phyloP scores from a whole-genome alignment of 2,113 vertebrate species.

The Oxyura jamaicensis region DNA sequence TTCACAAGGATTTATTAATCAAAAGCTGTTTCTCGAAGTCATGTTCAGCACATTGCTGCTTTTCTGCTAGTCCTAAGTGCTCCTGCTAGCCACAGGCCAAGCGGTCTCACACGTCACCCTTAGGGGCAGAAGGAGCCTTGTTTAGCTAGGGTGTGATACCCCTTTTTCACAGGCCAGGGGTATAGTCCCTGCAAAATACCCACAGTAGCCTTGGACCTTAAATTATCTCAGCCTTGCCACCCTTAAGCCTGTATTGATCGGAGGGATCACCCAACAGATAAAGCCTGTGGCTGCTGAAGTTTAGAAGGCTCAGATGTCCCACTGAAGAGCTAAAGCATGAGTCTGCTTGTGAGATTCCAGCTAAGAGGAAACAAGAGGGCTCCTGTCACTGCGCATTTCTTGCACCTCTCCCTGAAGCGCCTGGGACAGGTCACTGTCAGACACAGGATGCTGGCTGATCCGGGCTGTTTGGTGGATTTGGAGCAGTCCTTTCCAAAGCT shows the following conservation, averaged over 20 bases:
- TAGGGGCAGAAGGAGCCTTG: background rate
- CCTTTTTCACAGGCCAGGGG: background rate
- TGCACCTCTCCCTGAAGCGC: background rate
- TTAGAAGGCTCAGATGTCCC: background rate
- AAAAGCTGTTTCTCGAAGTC: background rate
- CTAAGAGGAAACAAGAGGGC: background rate
- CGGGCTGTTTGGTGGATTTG: background rate
- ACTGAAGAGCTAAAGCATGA: background rate
- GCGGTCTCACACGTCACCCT: background rate
- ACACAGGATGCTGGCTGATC: slow-evolving; percentile 27
- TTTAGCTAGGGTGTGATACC: background rate
- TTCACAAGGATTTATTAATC: background rate
- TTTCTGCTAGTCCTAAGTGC: background rate
- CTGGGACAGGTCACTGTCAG: background rate
- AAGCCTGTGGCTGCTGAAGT: background rate
- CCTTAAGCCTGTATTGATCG: background rate
- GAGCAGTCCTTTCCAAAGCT: background rate
- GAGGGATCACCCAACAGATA: background rate
- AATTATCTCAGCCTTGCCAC: background rate
- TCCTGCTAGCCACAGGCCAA: background rate
- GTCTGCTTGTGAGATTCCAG: background rate
- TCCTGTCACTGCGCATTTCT: background rate
- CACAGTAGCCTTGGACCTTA: background rate
- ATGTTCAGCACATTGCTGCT: background rate
- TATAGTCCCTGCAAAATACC: background rate